Evolutionary conservation across 2,888 invertebrate genomes (phyloP).

Genomic region (Dicyrtomina minuta): DNA sequence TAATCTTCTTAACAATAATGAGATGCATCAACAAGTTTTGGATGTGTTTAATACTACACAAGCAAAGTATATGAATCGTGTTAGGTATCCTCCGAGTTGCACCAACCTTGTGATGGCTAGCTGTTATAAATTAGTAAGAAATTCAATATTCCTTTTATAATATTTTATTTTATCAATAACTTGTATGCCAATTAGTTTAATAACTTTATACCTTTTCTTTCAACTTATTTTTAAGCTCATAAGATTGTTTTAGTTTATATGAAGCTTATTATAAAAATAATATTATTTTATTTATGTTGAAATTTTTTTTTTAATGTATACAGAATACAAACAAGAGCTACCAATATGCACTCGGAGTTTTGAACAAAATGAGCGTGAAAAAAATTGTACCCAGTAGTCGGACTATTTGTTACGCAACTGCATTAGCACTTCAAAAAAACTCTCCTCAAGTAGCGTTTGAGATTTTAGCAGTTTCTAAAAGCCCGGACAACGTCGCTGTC

Average conservation of each 20-base stretch:
- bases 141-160: neutral
- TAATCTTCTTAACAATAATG: conserved; percentile 70
- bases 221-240: neutral
- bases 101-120: conserved; percentile 69
- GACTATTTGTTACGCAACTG: conserved; percentile 66
- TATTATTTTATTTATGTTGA: too few relatives aligned
- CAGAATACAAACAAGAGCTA: conserved; percentile 71
- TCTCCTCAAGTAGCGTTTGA: conserved; percentile 69
- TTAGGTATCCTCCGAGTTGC: conserved; percentile 69
- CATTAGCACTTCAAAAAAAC: conserved; percentile 69
- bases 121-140: conserved; percentile 72
- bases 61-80: conserved; percentile 64
- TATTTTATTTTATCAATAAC: too few relatives aligned
- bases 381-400: conserved; percentile 66
- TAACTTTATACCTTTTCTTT: neutral
- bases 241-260: neutral
- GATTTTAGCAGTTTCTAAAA: conserved; percentile 62
- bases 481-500: conserved; percentile 67
- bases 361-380: conserved; percentile 63
- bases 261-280: too few relatives aligned
- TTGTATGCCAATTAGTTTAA: too few relatives aligned
- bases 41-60: conserved; percentile 66
- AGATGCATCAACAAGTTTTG: conserved; percentile 68
- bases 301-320: conserved; percentile 55
- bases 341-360: conserved; percentile 65